phyloP scores from a whole-genome alignment of 2,888 invertebrate genomes.

The Drosophila mimica region DNA sequence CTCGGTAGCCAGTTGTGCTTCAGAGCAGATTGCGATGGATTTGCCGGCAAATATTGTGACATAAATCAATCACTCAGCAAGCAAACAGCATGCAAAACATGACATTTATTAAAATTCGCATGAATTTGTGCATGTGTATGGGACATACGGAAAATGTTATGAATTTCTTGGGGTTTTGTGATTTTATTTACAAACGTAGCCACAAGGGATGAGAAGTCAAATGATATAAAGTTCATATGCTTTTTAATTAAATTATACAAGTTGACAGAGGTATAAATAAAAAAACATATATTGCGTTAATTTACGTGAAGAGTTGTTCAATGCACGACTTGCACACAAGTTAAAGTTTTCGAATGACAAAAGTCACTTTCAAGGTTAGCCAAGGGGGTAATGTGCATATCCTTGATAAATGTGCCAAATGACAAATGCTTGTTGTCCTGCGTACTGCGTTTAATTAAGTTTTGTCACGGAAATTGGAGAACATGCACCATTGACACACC shows the following conservation, averaged over 20 bases:
- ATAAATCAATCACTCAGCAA: constrained; percentile 64
- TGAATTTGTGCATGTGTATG: constrained; percentile 21
- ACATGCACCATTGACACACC: constrained; percentile 37
- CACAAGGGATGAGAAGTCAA: neutral
- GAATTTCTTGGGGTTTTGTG: constrained; percentile 9
- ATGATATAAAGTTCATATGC: constrained; percentile 20
- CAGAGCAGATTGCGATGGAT: constrained; percentile 25
- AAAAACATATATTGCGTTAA: constrained; percentile 11
- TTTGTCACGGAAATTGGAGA: constrained; percentile 60
- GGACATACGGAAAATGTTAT: constrained; percentile 12
- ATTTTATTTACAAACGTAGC: neutral
- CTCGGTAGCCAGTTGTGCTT: constrained; percentile 5
- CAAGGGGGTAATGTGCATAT: constrained; percentile 9
- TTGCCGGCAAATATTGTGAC: constrained; percentile 61
- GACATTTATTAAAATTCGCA: constrained; percentile 62
- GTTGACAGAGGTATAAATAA: constrained; percentile 10
- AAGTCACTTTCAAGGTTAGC: constrained; percentile 35
- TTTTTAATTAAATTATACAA: constrained; percentile 43
- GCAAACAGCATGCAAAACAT: constrained; percentile 39
- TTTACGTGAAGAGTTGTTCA: neutral
- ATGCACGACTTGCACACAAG: neutral
- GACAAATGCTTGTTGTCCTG: constrained; percentile 44
- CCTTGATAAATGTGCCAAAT: constrained; percentile 37
- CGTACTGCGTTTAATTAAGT: constrained; percentile 51
- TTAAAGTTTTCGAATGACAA: neutral